phyloP scores from a whole-genome alignment of 2,888 invertebrate genomes.

The Acholoe squamosa region DNA sequence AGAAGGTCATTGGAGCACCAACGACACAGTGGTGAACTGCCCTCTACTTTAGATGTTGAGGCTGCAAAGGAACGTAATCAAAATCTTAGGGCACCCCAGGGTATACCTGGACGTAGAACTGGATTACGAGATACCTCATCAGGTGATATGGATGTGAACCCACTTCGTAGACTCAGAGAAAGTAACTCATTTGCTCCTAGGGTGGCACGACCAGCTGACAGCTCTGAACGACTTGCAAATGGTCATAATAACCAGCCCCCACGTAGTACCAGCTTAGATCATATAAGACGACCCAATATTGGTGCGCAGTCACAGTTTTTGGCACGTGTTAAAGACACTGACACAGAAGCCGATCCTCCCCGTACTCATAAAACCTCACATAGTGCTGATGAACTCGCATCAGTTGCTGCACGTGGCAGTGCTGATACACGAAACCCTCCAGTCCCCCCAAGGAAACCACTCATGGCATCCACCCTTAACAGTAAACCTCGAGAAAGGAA shows the following conservation, averaged over 20 bases:
- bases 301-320: constrained; percentile 6
- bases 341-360: neutral
- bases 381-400: constrained; percentile 52
- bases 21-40: constrained; percentile 67
- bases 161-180: constrained; percentile 87
- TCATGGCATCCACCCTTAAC: constrained; percentile 85
- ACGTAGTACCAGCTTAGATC: constrained; percentile 48
- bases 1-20: constrained; percentile 79
- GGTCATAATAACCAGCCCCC: constrained; percentile 47
- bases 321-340: neutral
- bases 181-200: constrained; percentile 70
- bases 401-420: constrained; percentile 67
- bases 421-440: constrained; percentile 84
- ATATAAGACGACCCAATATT: constrained; percentile 45
- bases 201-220: neutral
- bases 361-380: constrained; percentile 49
- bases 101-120: constrained; percentile 73
- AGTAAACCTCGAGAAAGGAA: constrained; percentile 90
- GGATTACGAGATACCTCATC: constrained; percentile 79
- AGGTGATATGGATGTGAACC: constrained; percentile 85
- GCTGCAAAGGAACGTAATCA: constrained; percentile 69
- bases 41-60: constrained; percentile 69
- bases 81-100: constrained; percentile 79
- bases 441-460: constrained; percentile 90
- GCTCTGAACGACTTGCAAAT: constrained; percentile 2